phyloP scores from a whole-genome alignment of 2,113 vertebrate genomes.

The Dermatemys mawii region DNA sequence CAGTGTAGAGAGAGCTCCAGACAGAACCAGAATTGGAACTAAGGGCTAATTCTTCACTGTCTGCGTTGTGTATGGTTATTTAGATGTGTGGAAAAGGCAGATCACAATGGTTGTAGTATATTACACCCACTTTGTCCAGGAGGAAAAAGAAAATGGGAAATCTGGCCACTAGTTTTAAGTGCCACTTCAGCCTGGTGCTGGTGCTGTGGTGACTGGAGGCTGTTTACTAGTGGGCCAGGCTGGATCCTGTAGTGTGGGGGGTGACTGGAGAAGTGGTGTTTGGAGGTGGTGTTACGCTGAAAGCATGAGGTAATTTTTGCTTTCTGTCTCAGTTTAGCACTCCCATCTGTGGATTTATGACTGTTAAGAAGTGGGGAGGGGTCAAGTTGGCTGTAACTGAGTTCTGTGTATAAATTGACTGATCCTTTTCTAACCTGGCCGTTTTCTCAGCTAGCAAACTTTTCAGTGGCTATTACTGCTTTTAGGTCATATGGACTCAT shows the following conservation, averaged over 20 bases:
- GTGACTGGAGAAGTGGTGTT: neutral
- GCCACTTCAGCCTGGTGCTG: accelerated
- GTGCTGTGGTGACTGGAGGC: neutral
- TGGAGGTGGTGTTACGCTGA: neutral
- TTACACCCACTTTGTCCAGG: neutral
- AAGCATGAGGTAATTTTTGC: neutral
- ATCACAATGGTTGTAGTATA: neutral
- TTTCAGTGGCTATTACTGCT: conserved; percentile 8
- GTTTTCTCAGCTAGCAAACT: neutral
- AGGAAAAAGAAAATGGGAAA: neutral
- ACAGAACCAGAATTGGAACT: neutral
- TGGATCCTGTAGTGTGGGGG: neutral
- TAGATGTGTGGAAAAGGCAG: neutral
- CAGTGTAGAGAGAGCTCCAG: neutral
- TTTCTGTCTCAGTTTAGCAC: conserved; percentile 1
- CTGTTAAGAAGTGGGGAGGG: conserved; percentile 39
- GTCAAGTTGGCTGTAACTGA: conserved; percentile 47
- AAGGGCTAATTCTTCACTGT: neutral
- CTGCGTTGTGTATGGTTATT: neutral
- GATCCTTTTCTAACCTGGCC: conserved; percentile 11
- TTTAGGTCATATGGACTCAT: neutral
- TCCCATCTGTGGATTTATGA: conserved; percentile 13
- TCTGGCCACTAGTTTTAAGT: neutral
- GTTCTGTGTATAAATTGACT: conserved; percentile 19
- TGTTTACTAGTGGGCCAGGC: neutral